Conservation (phyloP, 92 coral and sea anemone species). For the Porites evermanni region DNA sequence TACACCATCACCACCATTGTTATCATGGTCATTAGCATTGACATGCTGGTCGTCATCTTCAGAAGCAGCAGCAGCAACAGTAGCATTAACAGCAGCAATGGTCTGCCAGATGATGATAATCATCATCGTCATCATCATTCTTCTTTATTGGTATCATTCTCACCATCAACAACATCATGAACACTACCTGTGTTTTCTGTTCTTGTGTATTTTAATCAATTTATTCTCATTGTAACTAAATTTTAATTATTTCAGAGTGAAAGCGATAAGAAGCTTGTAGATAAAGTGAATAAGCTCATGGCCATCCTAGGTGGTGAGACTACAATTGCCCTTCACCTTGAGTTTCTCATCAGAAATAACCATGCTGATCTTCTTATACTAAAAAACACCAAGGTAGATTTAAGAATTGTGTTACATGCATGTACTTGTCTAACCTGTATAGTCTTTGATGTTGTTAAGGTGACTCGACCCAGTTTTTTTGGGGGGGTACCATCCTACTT, state of each 20-base stretch:
- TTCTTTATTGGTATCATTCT: too few species aligned
- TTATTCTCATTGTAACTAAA: too few species aligned
- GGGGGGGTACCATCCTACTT: too few species aligned
- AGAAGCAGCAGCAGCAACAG: too few species aligned
- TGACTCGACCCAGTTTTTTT: too few species aligned
- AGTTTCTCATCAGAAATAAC: slow-evolving; percentile 94
- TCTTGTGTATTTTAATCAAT: not conserved
- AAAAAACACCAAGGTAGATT: slow-evolving; percentile 88
- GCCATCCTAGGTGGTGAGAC: slow-evolving; percentile 96
- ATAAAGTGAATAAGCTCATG: slow-evolving; percentile 87
- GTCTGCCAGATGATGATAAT: too few species aligned
- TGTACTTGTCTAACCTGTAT: not conserved
- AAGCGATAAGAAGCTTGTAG: slow-evolving; percentile 82
- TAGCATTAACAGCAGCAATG: too few species aligned
- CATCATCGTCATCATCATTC: too few species aligned
- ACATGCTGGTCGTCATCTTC: too few species aligned
- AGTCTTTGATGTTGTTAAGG: too few species aligned
- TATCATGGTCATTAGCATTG: too few species aligned
- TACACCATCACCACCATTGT: too few species aligned
- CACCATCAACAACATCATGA: not conserved
- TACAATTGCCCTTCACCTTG: slow-evolving; percentile 89
- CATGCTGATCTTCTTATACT: slow-evolving; percentile 97
- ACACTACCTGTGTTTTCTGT: not conserved
- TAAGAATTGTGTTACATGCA: not conserved
- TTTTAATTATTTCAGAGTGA: slow-evolving; percentile 73